Evolutionary conservation across 2,797 vertebrate species (phyloP).

Genomic region (Gadopsis bispinosus): DNA sequence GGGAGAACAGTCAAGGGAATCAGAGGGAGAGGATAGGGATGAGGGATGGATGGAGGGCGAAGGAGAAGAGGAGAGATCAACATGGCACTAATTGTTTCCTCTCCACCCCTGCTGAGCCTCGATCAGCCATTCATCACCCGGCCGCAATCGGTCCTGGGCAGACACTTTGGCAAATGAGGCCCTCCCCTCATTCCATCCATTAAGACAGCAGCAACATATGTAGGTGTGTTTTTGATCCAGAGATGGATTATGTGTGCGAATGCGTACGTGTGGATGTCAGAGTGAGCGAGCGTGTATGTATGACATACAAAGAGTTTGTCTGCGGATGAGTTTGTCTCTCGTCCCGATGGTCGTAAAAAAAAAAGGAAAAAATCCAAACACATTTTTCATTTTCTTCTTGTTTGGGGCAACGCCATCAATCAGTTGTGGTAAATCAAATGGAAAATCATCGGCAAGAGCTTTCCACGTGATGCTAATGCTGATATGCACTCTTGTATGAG

Average conservation of each 20-base stretch:
- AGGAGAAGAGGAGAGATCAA: constrained; percentile 74
- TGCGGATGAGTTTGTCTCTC: constrained; percentile 27
- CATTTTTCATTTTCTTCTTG: constrained; percentile 63
- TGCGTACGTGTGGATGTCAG: neutral
- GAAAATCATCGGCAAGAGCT: constrained; percentile 57
- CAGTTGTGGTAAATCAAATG: constrained; percentile 71
- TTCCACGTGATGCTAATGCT: constrained; percentile 44
- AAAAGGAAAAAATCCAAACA: constrained; percentile 32
- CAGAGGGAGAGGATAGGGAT: constrained; percentile 41
- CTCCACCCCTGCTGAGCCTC: constrained; percentile 64
- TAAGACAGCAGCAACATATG: constrained; percentile 57
- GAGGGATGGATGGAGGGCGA: constrained; percentile 65
- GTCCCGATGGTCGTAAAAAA: neutral
- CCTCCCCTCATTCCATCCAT: constrained; percentile 62
- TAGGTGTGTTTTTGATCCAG: constrained; percentile 48
- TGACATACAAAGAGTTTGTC: constrained; percentile 49
- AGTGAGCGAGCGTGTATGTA: constrained; percentile 1
- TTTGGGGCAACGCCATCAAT: constrained; percentile 62
- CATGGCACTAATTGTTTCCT: constrained; percentile 83
- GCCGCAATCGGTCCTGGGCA: constrained; percentile 66
- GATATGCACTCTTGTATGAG: constrained; percentile 56
- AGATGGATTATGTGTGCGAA: constrained; percentile 19
- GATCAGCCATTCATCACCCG: constrained; percentile 76
- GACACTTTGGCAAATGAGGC: constrained; percentile 78
- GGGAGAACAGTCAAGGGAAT: constrained; percentile 32